Conservation (phyloP, 2,888 invertebrate species). For the Resseliella maxima region DNA sequence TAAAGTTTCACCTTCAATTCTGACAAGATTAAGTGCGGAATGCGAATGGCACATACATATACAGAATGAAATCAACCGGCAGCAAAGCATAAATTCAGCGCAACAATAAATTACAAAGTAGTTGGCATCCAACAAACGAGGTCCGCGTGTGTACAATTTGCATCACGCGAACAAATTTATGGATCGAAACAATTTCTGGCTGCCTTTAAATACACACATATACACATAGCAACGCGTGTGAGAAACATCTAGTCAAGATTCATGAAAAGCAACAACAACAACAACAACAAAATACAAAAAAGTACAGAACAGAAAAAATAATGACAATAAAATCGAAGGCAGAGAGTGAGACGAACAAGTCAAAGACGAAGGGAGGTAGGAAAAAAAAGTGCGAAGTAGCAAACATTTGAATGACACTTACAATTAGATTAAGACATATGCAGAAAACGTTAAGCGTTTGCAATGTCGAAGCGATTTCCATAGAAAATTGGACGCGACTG, state of each 20-base stretch:
- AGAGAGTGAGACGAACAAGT: too few species aligned
- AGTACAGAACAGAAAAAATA: too few species aligned
- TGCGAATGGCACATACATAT: not conserved
- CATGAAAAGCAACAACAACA: not conserved
- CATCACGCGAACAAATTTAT: slow-evolving; percentile 53
- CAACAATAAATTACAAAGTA: slow-evolving; percentile 46
- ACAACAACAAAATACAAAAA: too few species aligned
- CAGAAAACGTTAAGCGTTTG: not conserved
- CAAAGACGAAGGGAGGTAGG: not conserved
- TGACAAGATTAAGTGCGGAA: slow-evolving; percentile 40
- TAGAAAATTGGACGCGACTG: not conserved
- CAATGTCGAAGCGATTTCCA: not conserved
- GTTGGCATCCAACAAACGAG: not conserved
- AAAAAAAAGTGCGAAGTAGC: slow-evolving; percentile 42
- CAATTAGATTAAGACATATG: slow-evolving; percentile 51
- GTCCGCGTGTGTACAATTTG: slow-evolving; percentile 31
- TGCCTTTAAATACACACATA: not conserved
- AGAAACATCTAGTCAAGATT: not conserved
- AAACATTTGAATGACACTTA: slow-evolving; percentile 51
- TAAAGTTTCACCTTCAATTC: slow-evolving; percentile 23
- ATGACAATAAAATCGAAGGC: too few species aligned
- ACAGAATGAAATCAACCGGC: not conserved
- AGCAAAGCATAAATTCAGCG: not conserved
- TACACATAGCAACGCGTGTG: not conserved
- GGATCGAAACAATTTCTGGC: slow-evolving; percentile 34